Evolutionary conservation across 2,888 invertebrate genomes (phyloP).

Genomic region (Eilema griseolum): DNA sequence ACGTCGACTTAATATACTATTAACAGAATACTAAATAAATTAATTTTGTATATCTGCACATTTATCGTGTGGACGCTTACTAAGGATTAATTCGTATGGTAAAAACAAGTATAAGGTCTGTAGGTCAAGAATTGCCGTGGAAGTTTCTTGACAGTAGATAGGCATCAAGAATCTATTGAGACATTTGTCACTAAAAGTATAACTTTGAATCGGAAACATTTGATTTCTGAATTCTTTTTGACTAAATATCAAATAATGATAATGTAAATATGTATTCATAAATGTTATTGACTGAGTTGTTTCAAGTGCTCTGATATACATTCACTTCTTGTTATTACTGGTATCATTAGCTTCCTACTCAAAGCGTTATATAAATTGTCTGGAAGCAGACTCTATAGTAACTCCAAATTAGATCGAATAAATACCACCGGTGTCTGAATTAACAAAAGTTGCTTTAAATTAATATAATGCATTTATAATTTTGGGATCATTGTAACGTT

Average conservation of each 20-base stretch:
- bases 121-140: not conserved
- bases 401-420: not conserved
- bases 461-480: no score
- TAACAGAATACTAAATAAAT: constrained; percentile 26
- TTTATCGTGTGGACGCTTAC: constrained; percentile 22
- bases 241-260: not conserved
- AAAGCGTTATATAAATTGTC: not conserved
- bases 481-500: not conserved
- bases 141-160: not conserved
- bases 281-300: constrained; percentile 3
- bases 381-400: not conserved
- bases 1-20: constrained; percentile 26
- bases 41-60: constrained; percentile 32
- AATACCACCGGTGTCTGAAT: not conserved
- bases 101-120: not conserved
- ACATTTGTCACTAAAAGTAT: not conserved
- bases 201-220: not conserved
- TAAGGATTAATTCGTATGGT: constrained; percentile 3
- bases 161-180: not conserved
- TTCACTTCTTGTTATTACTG: not conserved
- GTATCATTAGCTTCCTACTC: not conserved
- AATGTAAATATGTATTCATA: constrained; percentile 1
- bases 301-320: not conserved
- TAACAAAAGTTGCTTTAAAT: no score
- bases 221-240: not conserved